Evolutionary conservation across 2,888 invertebrate species (phyloP).

Genomic region (Synergus itoensis): DNA sequence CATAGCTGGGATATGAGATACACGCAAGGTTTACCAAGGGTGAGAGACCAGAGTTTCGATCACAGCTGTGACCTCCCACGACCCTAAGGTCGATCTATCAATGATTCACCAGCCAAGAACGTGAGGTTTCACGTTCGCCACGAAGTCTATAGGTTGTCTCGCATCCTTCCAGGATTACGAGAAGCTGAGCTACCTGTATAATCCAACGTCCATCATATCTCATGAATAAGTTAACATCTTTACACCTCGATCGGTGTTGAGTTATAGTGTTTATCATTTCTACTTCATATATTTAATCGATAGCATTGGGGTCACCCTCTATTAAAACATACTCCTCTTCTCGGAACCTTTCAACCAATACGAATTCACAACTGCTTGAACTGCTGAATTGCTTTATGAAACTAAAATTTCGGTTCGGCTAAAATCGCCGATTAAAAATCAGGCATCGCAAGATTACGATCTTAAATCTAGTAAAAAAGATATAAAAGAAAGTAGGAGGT

Average conservation of each 20-base stretch:
- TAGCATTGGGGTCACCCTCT: neutral
- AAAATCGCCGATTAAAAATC: slow-evolving; percentile 46
- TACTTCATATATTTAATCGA: neutral
- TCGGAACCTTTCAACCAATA: no score
- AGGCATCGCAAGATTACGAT: slow-evolving; percentile 46
- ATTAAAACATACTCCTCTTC: no score
- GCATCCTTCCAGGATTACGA: slow-evolving; percentile 30
- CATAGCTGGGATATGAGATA: slow-evolving; percentile 19
- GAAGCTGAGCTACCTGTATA: slow-evolving; percentile 11
- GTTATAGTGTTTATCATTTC: neutral
- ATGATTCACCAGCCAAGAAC: slow-evolving; percentile 72
- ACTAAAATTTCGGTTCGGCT: neutral
- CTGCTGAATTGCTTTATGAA: neutral
- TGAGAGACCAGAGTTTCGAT: slow-evolving; percentile 53
- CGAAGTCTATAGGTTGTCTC: slow-evolving; percentile 54
- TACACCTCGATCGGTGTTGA: neutral
- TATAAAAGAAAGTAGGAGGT: slow-evolving; percentile 48
- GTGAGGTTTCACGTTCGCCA: slow-evolving; percentile 64
- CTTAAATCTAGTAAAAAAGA: slow-evolving; percentile 43
- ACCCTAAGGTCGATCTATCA: slow-evolving; percentile 73
- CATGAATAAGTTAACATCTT: slow-evolving; percentile 10
- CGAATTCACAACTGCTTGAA: no score
- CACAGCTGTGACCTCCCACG: slow-evolving; percentile 75
- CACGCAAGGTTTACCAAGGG: slow-evolving; percentile 39
- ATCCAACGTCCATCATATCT: neutral